These are phyloP conservation scores for Parazoanthus darwini DNA, from an alignment of 92 coral and sea anemone genomes.

Conservation along the genomic window DNA sequence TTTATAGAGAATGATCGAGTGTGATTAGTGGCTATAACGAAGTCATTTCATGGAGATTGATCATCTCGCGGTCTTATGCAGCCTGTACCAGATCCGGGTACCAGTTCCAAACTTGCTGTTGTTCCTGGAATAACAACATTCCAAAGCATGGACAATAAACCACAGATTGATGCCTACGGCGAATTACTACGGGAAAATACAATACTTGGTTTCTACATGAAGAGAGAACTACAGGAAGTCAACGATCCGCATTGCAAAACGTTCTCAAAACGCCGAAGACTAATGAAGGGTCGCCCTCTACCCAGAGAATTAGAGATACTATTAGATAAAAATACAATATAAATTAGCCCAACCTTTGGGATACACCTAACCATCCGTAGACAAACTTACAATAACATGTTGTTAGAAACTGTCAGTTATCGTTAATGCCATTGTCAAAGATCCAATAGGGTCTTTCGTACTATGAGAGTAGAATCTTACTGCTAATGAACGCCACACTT, in stretches of 20 bases:
- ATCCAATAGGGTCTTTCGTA: no score
- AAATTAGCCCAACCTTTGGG: no score
- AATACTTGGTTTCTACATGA: background rate
- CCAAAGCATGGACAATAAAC: background rate
- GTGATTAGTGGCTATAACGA: background rate
- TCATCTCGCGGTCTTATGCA: conserved; percentile 5
- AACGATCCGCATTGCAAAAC: background rate
- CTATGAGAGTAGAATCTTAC: no score
- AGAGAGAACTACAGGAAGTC: background rate
- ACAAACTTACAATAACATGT: no score
- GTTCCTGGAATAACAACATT: no score
- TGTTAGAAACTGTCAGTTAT: no score
- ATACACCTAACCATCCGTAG: no score
- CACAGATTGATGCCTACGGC: background rate
- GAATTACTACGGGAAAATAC: background rate
- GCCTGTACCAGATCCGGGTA: background rate
- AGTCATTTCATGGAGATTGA: background rate
- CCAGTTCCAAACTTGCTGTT: background rate
- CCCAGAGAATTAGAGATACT: no score
- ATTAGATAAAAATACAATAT: no score
- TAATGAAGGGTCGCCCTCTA: background rate
- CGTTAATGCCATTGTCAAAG: no score
- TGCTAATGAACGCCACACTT: background rate
- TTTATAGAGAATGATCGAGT: no score
- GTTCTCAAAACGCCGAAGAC: background rate